These are phyloP conservation scores for Cassiopea andromeda DNA, from an alignment of 30 jellyfish, hydroid and myxozoan genomes.

Conservation along the genomic window DNA sequence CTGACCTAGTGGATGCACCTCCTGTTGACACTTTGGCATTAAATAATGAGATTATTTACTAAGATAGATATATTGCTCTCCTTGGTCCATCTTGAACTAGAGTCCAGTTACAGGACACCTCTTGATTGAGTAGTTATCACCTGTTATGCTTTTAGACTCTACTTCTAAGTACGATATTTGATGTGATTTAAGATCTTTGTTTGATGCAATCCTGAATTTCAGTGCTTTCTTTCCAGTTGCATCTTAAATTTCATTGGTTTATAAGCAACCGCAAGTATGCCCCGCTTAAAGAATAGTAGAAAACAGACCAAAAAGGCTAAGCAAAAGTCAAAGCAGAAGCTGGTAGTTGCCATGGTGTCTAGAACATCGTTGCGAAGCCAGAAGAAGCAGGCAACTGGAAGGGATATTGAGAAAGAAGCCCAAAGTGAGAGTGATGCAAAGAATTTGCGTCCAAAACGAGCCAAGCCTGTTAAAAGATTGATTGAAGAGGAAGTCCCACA, in stretches of 20 bases:
- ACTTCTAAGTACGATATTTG: no score
- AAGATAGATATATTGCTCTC: no score
- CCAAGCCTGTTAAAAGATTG: slow-evolving; percentile 35
- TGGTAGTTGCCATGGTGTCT: slow-evolving; percentile 74
- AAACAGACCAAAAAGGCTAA: slow-evolving; percentile 34
- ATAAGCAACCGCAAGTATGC: slow-evolving; percentile 33
- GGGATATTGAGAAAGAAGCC: slow-evolving; percentile 40
- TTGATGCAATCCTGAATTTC: background rate
- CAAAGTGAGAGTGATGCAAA: slow-evolving; percentile 45
- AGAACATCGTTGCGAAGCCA: slow-evolving; percentile 49
- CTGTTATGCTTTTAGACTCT: no score
- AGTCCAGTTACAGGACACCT: no score
- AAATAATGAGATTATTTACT: no score
- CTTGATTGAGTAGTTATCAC: no score
- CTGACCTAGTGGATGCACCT: no score
- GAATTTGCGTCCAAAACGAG: slow-evolving; percentile 43
- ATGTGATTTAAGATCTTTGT: no score
- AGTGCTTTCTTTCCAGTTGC: background rate
- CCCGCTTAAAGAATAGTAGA: slow-evolving; percentile 74
- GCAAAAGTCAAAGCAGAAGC: slow-evolving; percentile 44
- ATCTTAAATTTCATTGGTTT: background rate
- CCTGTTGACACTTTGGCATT: no score
- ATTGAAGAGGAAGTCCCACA: slow-evolving; percentile 43
- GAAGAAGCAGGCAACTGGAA: slow-evolving; percentile 6
- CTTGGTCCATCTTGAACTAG: no score